Conservation (phyloP, 2,888 invertebrate species). For the Syritta pipiens region DNA sequence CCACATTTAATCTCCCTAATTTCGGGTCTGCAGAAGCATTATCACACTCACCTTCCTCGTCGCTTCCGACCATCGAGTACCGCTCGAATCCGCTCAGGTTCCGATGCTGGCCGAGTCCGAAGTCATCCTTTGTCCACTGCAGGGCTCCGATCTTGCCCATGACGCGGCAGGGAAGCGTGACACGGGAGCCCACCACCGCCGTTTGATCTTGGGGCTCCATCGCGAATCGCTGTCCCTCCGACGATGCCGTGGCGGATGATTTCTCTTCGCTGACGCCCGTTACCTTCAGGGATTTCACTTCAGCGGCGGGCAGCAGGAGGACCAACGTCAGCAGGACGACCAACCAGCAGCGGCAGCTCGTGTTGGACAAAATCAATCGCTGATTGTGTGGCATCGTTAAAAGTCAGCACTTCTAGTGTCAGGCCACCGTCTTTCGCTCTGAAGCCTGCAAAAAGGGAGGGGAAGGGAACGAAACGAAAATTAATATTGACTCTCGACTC, state of each 20-base stretch:
- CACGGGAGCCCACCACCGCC: slow-evolving; percentile 92
- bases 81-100: slow-evolving; percentile 94
- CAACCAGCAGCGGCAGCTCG: slow-evolving; percentile 49
- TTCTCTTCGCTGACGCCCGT: slow-evolving; percentile 70
- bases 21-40: too few relatives aligned
- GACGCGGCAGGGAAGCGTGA: slow-evolving; percentile 93
- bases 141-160: slow-evolving; percentile 92
- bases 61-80: slow-evolving; percentile 97
- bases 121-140: slow-evolving; percentile 99
- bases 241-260: slow-evolving; percentile 55
- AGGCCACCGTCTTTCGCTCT: slow-evolving; percentile 60
- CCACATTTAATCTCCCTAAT: slow-evolving; percentile 41
- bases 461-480: slow-evolving; percentile 17
- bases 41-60: slow-evolving; percentile 95
- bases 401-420: slow-evolving; percentile 65
- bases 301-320: slow-evolving; percentile 52
- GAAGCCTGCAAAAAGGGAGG: slow-evolving; percentile 39
- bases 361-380: slow-evolving; percentile 53
- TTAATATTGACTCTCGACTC: slow-evolving; percentile 10
- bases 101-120: slow-evolving; percentile 94
- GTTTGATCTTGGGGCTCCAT: slow-evolving; percentile 96
- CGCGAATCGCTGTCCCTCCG: slow-evolving; percentile 87
- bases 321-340: slow-evolving; percentile 47
- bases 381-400: slow-evolving; percentile 67
- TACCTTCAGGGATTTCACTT: slow-evolving; percentile 63